Conservation (phyloP, 2,888 invertebrate genomes). For the Polyommatus iphigenia region DNA sequence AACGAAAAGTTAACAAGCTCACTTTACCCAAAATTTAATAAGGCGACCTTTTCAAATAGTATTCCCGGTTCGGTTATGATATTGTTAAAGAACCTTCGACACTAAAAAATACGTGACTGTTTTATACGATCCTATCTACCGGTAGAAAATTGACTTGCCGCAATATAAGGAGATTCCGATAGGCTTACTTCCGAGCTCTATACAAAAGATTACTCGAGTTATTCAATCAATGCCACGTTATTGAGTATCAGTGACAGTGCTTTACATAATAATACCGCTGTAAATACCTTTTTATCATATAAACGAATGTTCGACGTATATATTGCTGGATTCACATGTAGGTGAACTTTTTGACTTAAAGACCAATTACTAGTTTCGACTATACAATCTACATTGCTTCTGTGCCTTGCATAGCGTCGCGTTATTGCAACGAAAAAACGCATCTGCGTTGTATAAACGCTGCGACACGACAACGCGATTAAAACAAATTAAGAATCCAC, state of each 20-base stretch:
- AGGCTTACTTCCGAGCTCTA: slow-evolving; percentile 39
- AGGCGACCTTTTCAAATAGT: slow-evolving; percentile 58
- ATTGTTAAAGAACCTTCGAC: slow-evolving; percentile 64
- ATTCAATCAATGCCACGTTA: slow-evolving; percentile 36
- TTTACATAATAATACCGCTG: slow-evolving; percentile 12
- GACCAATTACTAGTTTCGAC: too few relatives aligned
- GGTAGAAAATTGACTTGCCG: slow-evolving; percentile 65
- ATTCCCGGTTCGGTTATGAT: slow-evolving; percentile 64
- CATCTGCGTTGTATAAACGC: too few relatives aligned
- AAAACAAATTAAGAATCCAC: too few relatives aligned
- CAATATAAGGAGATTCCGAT: slow-evolving; percentile 42
- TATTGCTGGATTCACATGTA: neutral
- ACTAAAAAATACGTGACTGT: slow-evolving; percentile 74
- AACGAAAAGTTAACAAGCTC: slow-evolving; percentile 32
- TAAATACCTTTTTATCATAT: slow-evolving; percentile 27
- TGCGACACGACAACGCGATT: too few relatives aligned
- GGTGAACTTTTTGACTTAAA: neutral
- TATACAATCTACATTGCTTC: too few relatives aligned
- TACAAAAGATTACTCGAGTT: slow-evolving; percentile 39
- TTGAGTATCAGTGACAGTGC: slow-evolving; percentile 20
- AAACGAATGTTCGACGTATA: slow-evolving; percentile 14
- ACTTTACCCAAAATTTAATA: slow-evolving; percentile 46
- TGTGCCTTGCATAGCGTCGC: too few relatives aligned
- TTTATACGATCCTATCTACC: slow-evolving; percentile 58
- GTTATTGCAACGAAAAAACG: too few relatives aligned